A percentile compares a stretch with the other conserved stretches of the same genome.
Conservation (phyloP, 2,113 vertebrate genomes). For the Dicrurus megarhynchus region DNA sequence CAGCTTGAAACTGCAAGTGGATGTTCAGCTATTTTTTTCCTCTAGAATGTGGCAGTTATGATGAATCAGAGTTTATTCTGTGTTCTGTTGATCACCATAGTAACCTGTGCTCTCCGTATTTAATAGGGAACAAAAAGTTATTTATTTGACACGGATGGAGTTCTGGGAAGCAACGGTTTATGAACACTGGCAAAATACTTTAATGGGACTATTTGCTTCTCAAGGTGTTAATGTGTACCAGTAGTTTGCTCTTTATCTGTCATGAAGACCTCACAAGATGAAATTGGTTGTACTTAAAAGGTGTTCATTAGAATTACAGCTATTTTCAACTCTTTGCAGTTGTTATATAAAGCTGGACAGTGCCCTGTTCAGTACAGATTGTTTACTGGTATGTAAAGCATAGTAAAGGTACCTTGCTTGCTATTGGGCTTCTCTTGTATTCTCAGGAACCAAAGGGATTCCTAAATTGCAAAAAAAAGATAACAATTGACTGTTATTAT, state of each 20-base stretch:
- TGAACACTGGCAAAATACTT: conserved; percentile 10
- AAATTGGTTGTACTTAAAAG: background rate
- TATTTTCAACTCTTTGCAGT: background rate
- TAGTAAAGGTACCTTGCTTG: background rate
- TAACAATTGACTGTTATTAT: background rate
- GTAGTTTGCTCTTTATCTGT: background rate
- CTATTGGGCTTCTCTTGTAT: background rate
- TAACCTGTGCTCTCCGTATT: conserved; percentile 25
- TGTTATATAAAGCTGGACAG: background rate
- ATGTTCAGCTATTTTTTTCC: background rate
- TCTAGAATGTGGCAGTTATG: conserved; percentile 31
- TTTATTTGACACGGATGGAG: conserved; percentile 19
- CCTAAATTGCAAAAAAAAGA: background rate
- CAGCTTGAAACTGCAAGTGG: conserved; percentile 1
- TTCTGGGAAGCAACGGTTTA: background rate
- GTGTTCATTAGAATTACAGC: background rate
- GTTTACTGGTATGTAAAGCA: background rate
- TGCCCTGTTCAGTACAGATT: background rate
- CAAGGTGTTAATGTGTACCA: background rate
- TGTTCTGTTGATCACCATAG: conserved; percentile 51
- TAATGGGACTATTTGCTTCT: conserved; percentile 7
- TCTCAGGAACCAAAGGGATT: background rate
- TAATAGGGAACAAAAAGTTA: conserved; percentile 57
- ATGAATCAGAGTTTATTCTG: conserved; percentile 44
- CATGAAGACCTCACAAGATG: background rate